Base-by-base conservation (phyloP, 2,888 invertebrate species). In the Beris chalybata region DNA sequence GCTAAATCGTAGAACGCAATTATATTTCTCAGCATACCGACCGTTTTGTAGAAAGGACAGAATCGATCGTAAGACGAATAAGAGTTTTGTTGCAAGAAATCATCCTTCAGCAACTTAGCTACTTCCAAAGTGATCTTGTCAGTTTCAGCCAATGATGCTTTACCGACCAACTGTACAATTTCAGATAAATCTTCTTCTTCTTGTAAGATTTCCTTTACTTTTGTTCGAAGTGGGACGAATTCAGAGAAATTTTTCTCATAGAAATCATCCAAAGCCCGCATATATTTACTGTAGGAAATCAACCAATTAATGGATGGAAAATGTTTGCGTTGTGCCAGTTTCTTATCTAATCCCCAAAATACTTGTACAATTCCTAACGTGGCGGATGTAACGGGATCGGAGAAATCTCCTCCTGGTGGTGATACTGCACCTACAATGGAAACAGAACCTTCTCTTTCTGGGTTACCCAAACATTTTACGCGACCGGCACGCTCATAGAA, bases 301-400 rank as follows among this genome's bases (percentile, higher is more conserved):
- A 99, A 90, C 99, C 99, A 99, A 84, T 99, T 99, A 85, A 99
- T 96, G 74, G 97, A 97, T 69, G 99, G 99, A 88, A 99, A 99
- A 85, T 99, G 99, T 82, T 99, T 99, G 74, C 99, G 88, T 84
- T 99, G 99, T 1, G 98, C 98, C 69, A 98, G 86, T 80, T 97
- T 98, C 84, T 98, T 99, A 84, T 98, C 98, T 77, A 98, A 84
- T 69, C 98, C 98, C 98, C 98, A 98, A 86, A 98, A 98, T 83
- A 98, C 98, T 82, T 98, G 97, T 69, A 97, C 97, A 80, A 99
- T 98, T 85, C 95, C 94, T 70, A 99, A 88, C 13, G 99, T 99
- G 68, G 99, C 98, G 0, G 98, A 95, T 3, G 99, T 99, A 65
- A 99, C 99, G 63, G 99, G 99, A 87, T 99, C 99, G 15, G 99